Evolutionary conservation across 1,140 invertebrate genomes (phyloP).

Genomic region (Lordiphosa mommai): DNA sequence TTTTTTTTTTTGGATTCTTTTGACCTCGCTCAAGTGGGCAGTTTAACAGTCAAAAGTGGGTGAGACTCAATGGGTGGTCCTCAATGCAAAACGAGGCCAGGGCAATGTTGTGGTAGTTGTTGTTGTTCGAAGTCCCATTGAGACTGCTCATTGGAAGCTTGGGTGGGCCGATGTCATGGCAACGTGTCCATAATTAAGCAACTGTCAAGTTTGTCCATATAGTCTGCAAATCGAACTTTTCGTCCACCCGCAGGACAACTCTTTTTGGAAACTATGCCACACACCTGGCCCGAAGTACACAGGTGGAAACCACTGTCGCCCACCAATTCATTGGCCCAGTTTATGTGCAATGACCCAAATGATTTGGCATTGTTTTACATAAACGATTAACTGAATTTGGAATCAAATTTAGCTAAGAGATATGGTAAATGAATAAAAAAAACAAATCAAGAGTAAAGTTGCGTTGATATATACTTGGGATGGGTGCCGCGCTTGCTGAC

Average conservation of each 20-base stretch:
- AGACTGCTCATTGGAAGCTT: no score
- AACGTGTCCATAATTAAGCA: constrained; percentile 6
- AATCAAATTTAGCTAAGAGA: no score
- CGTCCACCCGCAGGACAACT: background rate
- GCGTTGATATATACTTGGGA: no score
- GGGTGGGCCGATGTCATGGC: background rate
- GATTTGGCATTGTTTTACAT: background rate
- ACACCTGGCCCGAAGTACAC: background rate
- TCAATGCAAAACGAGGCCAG: constrained; percentile 25
- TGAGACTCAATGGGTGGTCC: background rate
- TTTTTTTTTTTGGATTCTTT: background rate
- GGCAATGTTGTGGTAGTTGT: background rate
- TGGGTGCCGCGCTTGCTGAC: no score
- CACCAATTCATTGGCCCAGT: constrained; percentile 1
- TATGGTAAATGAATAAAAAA: no score
- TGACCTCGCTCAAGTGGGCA: background rate
- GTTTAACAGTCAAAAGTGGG: background rate
- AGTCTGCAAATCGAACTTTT: no score
- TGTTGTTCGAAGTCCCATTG: background rate
- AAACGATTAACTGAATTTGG: background rate
- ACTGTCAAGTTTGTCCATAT: background rate
- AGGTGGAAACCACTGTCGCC: background rate
- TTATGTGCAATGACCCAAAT: background rate
- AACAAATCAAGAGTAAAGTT: no score
- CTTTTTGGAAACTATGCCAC: background rate